Conservation (phyloP, 2,113 vertebrate species). For the Hyperopisus bebe region DNA sequence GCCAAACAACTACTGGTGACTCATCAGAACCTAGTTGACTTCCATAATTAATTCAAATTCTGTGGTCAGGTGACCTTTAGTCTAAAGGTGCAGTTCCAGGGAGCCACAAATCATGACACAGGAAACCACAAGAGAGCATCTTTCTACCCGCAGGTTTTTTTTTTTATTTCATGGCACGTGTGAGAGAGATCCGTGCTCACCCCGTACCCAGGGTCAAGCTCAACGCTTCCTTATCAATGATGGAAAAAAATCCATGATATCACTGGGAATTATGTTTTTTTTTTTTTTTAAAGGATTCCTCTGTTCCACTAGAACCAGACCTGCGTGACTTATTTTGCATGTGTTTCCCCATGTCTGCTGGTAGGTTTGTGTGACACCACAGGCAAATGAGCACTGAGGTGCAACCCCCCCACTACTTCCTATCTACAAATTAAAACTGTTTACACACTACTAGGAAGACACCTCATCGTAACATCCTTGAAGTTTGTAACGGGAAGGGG, state of each 20-base stretch:
- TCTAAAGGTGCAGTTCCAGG: not conserved
- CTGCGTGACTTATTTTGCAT: constrained; percentile 46
- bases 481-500: constrained; percentile 11
- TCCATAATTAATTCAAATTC: constrained; percentile 17
- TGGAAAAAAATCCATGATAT: not conserved
- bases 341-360: constrained; percentile 36
- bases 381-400: constrained; percentile 28
- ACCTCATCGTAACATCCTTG: constrained; percentile 24
- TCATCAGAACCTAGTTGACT: not conserved
- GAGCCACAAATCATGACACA: constrained; percentile 18
- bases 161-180: not conserved
- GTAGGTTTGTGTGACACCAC: not conserved
- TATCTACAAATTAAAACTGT: constrained; percentile 15
- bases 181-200: not conserved
- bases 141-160: not conserved
- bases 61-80: constrained; percentile 15
- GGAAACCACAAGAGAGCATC: not conserved
- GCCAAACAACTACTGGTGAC: not conserved
- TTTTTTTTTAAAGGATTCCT: not conserved
- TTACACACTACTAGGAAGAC: constrained; percentile 30
- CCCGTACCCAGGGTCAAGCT: not conserved
- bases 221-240: not conserved
- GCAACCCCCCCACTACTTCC: constrained; percentile 42
- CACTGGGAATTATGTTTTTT: not conserved
- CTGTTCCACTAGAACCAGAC: not conserved